Percentiles rank a stretch among this genome's conserved stretches.
These are phyloP conservation scores for Drosophila neotestacea DNA, from an alignment of 2,888 invertebrate species.

Conservation along the genomic window DNA sequence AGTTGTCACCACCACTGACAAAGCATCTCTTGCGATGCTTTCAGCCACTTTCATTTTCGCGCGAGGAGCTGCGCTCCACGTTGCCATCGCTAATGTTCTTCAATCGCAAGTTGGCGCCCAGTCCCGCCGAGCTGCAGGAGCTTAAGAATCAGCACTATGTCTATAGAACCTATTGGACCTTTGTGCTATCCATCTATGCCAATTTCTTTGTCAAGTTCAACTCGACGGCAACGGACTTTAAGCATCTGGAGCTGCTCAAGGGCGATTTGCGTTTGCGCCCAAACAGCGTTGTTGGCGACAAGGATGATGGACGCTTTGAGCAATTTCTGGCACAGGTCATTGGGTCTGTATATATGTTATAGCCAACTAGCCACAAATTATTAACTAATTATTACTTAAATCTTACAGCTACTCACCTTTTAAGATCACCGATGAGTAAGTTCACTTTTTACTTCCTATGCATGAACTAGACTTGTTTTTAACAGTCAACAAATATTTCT, in stretches of 20 bases:
- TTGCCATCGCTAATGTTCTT: constrained; percentile 84
- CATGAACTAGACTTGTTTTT: too few species aligned
- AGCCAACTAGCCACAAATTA: not conserved
- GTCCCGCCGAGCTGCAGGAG: constrained; percentile 78
- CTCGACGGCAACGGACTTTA: constrained; percentile 73
- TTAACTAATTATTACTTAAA: not conserved
- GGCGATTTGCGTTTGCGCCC: constrained; percentile 82
- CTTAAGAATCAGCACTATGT: constrained; percentile 83
- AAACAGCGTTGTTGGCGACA: constrained; percentile 79
- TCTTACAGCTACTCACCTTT: constrained; percentile 77
- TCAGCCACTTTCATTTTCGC: constrained; percentile 83
- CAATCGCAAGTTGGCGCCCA: constrained; percentile 82
- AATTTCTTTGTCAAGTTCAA: constrained; percentile 83
- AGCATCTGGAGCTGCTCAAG: constrained; percentile 78
- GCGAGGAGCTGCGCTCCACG: constrained; percentile 83
- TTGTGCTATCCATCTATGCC: constrained; percentile 84
- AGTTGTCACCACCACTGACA: constrained; percentile 83
- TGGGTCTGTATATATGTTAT: constrained; percentile 48
- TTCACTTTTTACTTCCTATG: constrained; percentile 19
- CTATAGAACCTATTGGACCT: constrained; percentile 84
- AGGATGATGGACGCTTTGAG: constrained; percentile 83
- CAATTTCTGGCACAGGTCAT: constrained; percentile 82
- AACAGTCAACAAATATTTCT: not conserved
- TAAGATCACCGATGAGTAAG: constrained; percentile 80
- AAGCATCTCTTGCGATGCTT: constrained; percentile 83